phyloP scores from a whole-genome alignment of 2,113 vertebrate genomes.

The Forbesichthys agassizii region DNA sequence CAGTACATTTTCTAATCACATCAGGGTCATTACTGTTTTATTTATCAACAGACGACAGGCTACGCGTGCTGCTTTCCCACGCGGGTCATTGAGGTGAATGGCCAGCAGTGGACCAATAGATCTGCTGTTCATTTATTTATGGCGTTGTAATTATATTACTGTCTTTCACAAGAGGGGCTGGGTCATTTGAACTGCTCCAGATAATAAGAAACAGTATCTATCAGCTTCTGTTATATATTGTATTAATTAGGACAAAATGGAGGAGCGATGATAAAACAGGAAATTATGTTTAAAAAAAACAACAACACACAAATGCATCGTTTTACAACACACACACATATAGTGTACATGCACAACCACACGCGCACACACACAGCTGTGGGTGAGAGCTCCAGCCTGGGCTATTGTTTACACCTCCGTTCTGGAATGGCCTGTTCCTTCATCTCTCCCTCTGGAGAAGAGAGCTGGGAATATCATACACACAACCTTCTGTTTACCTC shows the following conservation, averaged over 20 bases:
- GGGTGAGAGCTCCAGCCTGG: constrained; percentile 37
- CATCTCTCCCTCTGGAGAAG: constrained; percentile 63
- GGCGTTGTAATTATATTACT: not conserved
- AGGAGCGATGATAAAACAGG: too few species aligned
- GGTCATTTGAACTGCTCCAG: too few species aligned
- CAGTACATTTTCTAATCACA: not conserved
- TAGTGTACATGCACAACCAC: constrained; percentile 13
- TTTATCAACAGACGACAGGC: not conserved
- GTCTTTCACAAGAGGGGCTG: not conserved
- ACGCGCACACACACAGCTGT: constrained; percentile 39
- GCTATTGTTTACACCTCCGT: constrained; percentile 70
- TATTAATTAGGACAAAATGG: too few species aligned
- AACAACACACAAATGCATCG: not conserved
- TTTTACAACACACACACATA: not conserved
- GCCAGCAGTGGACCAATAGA: not conserved
- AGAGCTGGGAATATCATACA: constrained; percentile 57
- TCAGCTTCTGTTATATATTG: not conserved
- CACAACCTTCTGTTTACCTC: constrained; percentile 71
- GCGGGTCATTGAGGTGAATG: not conserved
- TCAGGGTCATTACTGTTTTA: constrained; percentile 14
- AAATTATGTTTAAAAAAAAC: not conserved
- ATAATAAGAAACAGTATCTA: not conserved
- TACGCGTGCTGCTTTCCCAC: constrained; percentile 26
- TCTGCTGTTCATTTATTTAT: not conserved
- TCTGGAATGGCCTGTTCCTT: constrained; percentile 61